These are phyloP conservation scores for Girardia tigrina DNA, from an alignment of 2,888 invertebrate genomes.

Conservation along the genomic window DNA sequence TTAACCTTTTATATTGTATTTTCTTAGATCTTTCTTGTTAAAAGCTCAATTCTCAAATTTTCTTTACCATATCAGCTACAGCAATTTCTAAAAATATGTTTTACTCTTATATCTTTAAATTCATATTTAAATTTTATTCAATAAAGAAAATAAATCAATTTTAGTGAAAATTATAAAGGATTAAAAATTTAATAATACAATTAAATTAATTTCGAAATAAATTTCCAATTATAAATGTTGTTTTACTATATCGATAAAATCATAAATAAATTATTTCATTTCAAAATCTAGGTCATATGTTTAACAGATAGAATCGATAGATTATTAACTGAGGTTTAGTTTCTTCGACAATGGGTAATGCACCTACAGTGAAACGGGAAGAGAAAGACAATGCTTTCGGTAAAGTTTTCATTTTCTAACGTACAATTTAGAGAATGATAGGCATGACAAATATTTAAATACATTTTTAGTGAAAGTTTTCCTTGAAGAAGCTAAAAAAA, in stretches of 20 bases:
- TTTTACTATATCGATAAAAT: neutral
- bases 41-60: too few species aligned
- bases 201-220: neutral
- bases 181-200: neutral
- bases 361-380: neutral
- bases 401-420: too few species aligned
- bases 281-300: constrained; percentile 10
- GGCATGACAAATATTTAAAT: neutral
- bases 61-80: too few species aligned
- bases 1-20: too few species aligned
- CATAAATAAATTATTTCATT: neutral
- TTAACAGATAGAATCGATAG: neutral
- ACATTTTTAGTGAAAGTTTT: constrained; percentile 70
- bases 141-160: too few species aligned
- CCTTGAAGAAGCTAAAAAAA: constrained; percentile 89
- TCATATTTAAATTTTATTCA: too few species aligned
- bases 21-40: too few species aligned
- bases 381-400: neutral
- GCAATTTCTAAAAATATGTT: too few species aligned
- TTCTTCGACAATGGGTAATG: neutral
- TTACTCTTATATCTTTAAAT: too few species aligned
- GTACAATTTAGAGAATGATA: neutral
- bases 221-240: neutral
- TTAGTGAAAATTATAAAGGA: too few species aligned
- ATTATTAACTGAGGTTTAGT: neutral